Evolutionary conservation across 2,797 vertebrate genomes (phyloP).

Genomic region (Schizothorax lantsangensis): DNA sequence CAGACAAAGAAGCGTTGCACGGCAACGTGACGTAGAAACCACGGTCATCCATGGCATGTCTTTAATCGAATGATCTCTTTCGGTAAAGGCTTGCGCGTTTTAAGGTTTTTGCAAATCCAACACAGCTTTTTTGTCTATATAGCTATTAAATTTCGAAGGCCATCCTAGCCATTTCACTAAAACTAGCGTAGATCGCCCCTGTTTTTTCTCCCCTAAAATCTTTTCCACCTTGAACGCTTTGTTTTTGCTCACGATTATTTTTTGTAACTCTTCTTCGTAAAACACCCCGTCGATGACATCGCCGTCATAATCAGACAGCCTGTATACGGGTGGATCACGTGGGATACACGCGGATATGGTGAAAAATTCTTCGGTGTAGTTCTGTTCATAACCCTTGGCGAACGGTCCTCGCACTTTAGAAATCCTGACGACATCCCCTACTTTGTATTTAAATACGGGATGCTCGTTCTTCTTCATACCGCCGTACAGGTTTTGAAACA

Average conservation of each 20-base stretch:
- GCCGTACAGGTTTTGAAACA: constrained; percentile 33
- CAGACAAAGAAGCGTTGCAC: too few species aligned
- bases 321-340: neutral
- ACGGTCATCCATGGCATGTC: too few species aligned
- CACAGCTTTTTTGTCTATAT: too few species aligned
- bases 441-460: neutral
- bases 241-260: neutral
- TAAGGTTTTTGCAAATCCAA: too few species aligned
- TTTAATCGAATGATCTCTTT: too few species aligned
- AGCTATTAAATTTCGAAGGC: too few species aligned
- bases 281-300: too few species aligned
- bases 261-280: too few species aligned
- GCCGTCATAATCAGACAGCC: constrained; percentile 7
- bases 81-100: too few species aligned
- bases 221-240: constrained; percentile 17
- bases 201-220: neutral
- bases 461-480: neutral
- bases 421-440: neutral
- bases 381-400: constrained; percentile 11
- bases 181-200: neutral
- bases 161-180: too few species aligned
- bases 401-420: constrained; percentile 54
- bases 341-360: neutral
- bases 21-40: too few species aligned
- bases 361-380: constrained; percentile 24